Evolutionary conservation across 2,888 invertebrate species (phyloP).

Genomic region (Ophion ventricosus): DNA sequence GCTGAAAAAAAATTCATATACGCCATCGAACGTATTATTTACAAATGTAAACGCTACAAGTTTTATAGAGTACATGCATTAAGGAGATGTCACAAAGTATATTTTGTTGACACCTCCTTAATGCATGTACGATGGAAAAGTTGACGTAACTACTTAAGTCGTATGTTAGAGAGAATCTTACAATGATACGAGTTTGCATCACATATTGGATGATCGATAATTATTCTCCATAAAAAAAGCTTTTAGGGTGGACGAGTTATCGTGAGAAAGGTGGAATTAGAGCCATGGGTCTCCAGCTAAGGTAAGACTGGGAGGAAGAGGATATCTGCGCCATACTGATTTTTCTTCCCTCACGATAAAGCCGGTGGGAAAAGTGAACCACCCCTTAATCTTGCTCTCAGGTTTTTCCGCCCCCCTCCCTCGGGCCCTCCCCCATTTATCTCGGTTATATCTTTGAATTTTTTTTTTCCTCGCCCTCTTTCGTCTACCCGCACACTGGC

Average conservation of each 20-base stretch:
- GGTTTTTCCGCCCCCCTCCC: constrained; percentile 1
- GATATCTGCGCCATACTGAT: constrained; percentile 31
- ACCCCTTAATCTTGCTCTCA: constrained; percentile 28
- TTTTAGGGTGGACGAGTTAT: not conserved
- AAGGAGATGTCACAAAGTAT: no score
- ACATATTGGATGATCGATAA: not conserved
- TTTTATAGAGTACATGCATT: no score
- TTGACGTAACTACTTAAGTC: not conserved
- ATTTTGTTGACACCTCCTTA: no score
- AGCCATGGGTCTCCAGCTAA: not conserved
- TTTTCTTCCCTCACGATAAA: constrained; percentile 20
- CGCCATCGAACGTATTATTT: no score
- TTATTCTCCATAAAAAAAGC: not conserved
- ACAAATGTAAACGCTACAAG: no score
- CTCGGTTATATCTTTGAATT: constrained; percentile 45
- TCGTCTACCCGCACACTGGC: constrained; percentile 13
- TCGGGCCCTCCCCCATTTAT: constrained; percentile 37
- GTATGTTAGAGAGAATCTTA: not conserved
- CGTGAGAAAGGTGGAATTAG: constrained; percentile 1
- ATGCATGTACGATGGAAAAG: not conserved
- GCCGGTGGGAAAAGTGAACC: constrained; percentile 14
- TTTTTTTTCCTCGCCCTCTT: constrained; percentile 20
- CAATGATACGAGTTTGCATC: not conserved
- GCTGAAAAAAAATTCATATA: no score
- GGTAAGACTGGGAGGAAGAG: not conserved